Evolutionary conservation across 1,140 invertebrate genomes (phyloP).

Genomic region (Samia ricini): DNA sequence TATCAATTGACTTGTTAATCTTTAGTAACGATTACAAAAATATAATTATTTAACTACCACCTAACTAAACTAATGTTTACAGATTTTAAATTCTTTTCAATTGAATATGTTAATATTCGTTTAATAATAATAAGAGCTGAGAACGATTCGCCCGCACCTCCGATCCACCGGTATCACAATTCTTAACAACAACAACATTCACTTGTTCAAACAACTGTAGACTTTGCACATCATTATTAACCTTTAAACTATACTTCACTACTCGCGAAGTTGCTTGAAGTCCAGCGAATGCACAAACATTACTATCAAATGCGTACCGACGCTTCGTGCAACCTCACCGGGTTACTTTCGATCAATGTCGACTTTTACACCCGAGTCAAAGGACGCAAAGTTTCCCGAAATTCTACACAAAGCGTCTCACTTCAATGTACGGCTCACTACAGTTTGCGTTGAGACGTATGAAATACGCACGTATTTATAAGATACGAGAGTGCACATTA

Average conservation of each 20-base stretch:
- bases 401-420: no score
- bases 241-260: no score
- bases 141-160: slow-evolving; percentile 47
- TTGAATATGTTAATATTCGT: background rate
- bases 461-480: no score
- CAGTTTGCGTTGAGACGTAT: no score
- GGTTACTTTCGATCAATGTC: no score
- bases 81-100: slow-evolving; percentile 32
- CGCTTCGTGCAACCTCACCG: no score
- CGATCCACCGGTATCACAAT: slow-evolving; percentile 46
- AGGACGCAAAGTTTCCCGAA: no score
- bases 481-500: no score
- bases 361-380: no score
- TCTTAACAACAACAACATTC: slow-evolving; percentile 56
- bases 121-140: slow-evolving; percentile 26
- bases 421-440: no score
- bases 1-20: slow-evolving; percentile 50
- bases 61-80: slow-evolving; percentile 57
- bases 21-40: slow-evolving; percentile 65
- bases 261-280: no score
- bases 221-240: background rate
- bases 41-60: slow-evolving; percentile 63
- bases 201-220: background rate
- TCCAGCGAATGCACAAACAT: background rate
- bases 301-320: no score